Evolutionary conservation across 2,888 invertebrate genomes (phyloP), one percentile per base, ranked within the genome.

Genomic region (Ariolimax columbianus): DNA sequence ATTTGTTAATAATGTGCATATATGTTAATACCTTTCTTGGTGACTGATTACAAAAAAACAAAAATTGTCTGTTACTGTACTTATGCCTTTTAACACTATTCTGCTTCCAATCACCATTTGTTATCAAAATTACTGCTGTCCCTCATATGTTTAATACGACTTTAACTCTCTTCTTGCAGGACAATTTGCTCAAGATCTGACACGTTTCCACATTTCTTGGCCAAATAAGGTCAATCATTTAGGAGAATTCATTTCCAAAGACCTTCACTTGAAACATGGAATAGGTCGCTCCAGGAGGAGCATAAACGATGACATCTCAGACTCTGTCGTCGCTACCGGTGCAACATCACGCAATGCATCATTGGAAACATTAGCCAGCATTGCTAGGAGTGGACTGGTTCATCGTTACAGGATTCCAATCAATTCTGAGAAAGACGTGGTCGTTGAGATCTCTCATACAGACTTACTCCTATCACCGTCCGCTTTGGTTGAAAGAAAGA

Each of bases 401-500:
- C 83, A 93, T 14, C 92, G 92, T 89, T 93, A 92, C 88, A 90
- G 90, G 79, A 83, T 93, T 80, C 88, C 89, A n/a, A 87, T 92
- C 36, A 79, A 86, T 40, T 88, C 90, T 9, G 90, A 90, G n/a
- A 86, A 89, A 77, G 89, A 90, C 38, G 87, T 92, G 68, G 92
- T 94, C 87, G 90, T 95, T 86, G 91, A 94, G 82, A 88, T 95
- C 83, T 89, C 91, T 75, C 96, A 96, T 86, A 96, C 96, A 91
- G 95, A 95, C 89, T 95, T 96, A 87, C 96, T 97, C 92, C 95
- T 96, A 91, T 95, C 96, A 70, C 96, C 97, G 40, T 95, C 95
- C 81, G 94, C 97, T 94, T 94, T 97, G 86, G 95, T 97, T 89
- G 97, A 97, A 94, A 95, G 96, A 83, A 96, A 96, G 92, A 94